Conservation (phyloP, 2,113 vertebrate species). For the Pangasianodon hypophthalmus region DNA sequence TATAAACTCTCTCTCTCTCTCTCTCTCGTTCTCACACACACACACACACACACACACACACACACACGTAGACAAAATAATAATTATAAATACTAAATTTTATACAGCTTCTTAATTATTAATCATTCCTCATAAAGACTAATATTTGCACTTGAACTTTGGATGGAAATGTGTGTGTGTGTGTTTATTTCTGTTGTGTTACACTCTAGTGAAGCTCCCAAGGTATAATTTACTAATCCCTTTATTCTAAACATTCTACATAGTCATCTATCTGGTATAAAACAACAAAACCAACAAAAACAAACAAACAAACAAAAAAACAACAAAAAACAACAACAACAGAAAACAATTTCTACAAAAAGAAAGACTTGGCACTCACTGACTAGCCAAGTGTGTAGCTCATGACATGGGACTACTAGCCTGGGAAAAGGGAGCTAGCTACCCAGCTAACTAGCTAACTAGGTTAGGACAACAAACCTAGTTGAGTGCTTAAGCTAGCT, state of each 20-base stretch:
- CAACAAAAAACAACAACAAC: not conserved
- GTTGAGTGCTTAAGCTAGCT: not conserved
- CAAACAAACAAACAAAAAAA: not conserved
- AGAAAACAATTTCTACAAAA: not conserved
- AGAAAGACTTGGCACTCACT: not conserved
- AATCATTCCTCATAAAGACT: too few species aligned
- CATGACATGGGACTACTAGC: not conserved
- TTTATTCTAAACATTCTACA: not conserved
- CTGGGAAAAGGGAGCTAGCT: not conserved
- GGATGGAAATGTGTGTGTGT: too few species aligned
- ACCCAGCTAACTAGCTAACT: not conserved
- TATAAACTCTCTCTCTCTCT: too few species aligned
- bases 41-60: too few species aligned
- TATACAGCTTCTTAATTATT: too few species aligned
- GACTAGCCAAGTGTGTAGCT: not conserved
- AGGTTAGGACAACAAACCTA: not conserved
- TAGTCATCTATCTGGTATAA: not conserved
- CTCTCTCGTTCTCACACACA: too few species aligned
- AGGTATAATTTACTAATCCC: not conserved
- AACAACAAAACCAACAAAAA: not conserved
- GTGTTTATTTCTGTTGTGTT: too few species aligned
- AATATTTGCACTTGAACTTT: not conserved
- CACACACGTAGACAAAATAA: too few species aligned
- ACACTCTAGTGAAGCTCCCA: not conserved
- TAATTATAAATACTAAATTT: too few species aligned